These are phyloP conservation scores for Schlechtendalia chinensis DNA, from an alignment of 1,140 invertebrate species.

Conservation along the genomic window DNA sequence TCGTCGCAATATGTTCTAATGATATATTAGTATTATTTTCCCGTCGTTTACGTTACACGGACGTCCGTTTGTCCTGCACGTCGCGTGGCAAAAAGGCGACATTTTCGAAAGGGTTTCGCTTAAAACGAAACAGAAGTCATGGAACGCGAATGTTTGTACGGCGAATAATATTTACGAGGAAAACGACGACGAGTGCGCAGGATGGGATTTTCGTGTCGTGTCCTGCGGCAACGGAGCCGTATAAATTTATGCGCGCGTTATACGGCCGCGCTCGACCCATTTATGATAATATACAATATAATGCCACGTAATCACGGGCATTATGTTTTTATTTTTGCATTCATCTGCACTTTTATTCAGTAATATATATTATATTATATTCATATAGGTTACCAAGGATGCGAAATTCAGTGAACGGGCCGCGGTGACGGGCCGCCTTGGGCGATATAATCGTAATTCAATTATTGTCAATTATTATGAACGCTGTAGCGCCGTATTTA, in stretches of 20 bases:
- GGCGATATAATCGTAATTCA: slow-evolving; percentile 6
- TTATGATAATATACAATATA: background rate
- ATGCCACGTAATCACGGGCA: no score
- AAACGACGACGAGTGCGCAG: no score
- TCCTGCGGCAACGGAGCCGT: background rate
- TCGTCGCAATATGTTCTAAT: no score
- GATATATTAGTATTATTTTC: no score
- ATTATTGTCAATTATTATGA: background rate
- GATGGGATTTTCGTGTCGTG: background rate
- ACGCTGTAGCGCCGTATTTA: background rate
- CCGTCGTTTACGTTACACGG: no score
- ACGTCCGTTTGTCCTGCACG: no score
- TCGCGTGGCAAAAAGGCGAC: no score
- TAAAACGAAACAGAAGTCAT: no score
- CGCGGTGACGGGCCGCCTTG: background rate
- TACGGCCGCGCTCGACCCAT: background rate
- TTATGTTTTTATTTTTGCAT: background rate
- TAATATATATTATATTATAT: background rate
- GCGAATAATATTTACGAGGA: no score
- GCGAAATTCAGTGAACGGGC: slow-evolving; percentile 18
- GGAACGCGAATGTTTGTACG: no score
- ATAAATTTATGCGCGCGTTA: background rate
- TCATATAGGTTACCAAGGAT: slow-evolving; percentile 8
- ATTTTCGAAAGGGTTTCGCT: no score
- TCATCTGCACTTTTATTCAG: background rate